Evolutionary conservation across 2,113 vertebrate species (phyloP).

Genomic region (Naja naja): DNA sequence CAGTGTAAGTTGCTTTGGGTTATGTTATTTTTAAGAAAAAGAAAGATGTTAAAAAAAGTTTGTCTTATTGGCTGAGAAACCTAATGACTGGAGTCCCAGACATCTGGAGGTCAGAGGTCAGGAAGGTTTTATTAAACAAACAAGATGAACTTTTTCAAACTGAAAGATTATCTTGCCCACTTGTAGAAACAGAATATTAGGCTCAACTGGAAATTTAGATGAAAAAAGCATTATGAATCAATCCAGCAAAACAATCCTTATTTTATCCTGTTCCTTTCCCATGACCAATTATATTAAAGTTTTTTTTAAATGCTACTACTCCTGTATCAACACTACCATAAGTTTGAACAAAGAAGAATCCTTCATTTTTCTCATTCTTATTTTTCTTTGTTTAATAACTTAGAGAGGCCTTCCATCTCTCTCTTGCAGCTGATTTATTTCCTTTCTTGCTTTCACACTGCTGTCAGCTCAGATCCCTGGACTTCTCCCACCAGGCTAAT

Average conservation of each 20-base stretch:
- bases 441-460: slow-evolving; percentile 18
- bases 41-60: not conserved
- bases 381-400: not conserved
- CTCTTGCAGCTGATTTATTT: not conserved
- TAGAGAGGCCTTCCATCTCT: not conserved
- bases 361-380: not conserved
- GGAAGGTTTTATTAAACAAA: not conserved
- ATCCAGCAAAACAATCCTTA: not conserved
- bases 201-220: not conserved
- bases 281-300: not conserved
- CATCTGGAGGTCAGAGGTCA: not conserved
- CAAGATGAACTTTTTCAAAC: not conserved
- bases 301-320: not conserved
- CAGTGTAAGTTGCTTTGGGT: not conserved
- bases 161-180: not conserved
- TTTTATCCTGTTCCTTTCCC: not conserved
- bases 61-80: not conserved
- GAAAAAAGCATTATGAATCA: not conserved
- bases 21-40: not conserved
- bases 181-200: not conserved
- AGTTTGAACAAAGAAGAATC: not conserved
- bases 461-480: slow-evolving; percentile 6
- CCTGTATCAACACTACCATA: not conserved
- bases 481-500: slow-evolving; percentile 17
- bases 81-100: not conserved